Conservation (phyloP, 2,113 vertebrate species). For the Siniperca chuatsi region DNA sequence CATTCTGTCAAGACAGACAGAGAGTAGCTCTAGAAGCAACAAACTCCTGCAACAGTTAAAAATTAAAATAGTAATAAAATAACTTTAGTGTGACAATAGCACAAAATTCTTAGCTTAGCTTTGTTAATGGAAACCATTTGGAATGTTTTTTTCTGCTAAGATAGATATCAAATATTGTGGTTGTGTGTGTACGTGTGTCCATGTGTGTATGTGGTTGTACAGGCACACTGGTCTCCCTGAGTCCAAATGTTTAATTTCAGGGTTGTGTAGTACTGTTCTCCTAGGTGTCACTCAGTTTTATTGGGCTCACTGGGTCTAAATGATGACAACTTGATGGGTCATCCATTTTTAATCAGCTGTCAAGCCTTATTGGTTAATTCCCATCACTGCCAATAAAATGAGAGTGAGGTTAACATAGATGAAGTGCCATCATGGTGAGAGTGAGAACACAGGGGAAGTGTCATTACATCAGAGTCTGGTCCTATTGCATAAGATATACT, state of each 20-base stretch:
- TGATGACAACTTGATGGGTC: constrained; percentile 1
- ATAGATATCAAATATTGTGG: neutral
- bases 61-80: too few relatives aligned
- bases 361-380: constrained; percentile 1
- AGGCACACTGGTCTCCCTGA: neutral
- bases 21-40: too few relatives aligned
- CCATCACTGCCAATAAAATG: constrained; percentile 4
- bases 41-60: too few relatives aligned
- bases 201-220: neutral
- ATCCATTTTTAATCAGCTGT: constrained; percentile 32
- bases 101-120: neutral
- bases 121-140: neutral
- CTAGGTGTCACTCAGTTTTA: constrained; percentile 3
- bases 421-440: neutral
- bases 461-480: neutral
- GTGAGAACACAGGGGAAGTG: neutral
- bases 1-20: too few relatives aligned
- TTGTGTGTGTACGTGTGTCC: neutral
- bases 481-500: neutral
- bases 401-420: neutral
- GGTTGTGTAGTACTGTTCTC: neutral
- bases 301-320: constrained; percentile 12
- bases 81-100: too few relatives aligned
- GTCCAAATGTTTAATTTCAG: neutral
- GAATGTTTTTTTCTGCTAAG: neutral